phyloP scores from a whole-genome alignment of 2,888 invertebrate genomes.

The Bembecia ichneumoniformis region DNA sequence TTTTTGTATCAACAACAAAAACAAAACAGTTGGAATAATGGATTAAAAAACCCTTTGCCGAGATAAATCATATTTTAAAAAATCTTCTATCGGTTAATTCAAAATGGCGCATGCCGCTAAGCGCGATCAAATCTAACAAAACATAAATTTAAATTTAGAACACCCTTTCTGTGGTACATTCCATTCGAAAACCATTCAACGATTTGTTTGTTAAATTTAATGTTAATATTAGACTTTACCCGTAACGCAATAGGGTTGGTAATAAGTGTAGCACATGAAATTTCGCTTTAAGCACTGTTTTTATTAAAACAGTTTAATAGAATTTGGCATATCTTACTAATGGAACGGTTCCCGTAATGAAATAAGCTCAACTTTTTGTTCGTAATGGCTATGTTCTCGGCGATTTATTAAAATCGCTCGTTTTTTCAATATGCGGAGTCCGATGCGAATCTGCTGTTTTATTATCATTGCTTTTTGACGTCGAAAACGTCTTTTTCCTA shows the following conservation, averaged over 20 bases:
- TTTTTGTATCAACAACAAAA: conserved; percentile 12
- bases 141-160: conserved; percentile 72
- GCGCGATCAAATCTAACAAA: conserved; percentile 68
- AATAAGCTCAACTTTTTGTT: conserved; percentile 54
- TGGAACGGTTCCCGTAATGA: conserved; percentile 62
- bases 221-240: conserved; percentile 8
- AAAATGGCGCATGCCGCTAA: conserved; percentile 53
- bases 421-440: conserved; percentile 51
- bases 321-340: conserved; percentile 66
- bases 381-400: conserved; percentile 43
- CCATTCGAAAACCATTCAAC: background rate
- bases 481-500: background rate
- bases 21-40: conserved; percentile 23
- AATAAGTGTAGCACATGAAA: conserved; percentile 3
- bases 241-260: conserved; percentile 3
- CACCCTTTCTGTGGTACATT: conserved; percentile 27
- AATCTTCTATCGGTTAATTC: conserved; percentile 44
- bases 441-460: conserved; percentile 21
- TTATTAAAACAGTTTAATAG: conserved; percentile 56
- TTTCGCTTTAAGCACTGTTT: conserved; percentile 32
- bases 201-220: conserved; percentile 10
- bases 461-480: conserved; percentile 7
- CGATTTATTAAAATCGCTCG: conserved; percentile 55
- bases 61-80: conserved; percentile 61
- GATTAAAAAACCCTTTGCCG: conserved; percentile 34